phyloP scores from a whole-genome alignment of 2,888 invertebrate species.

The Melangyna quadrimaculata region DNA sequence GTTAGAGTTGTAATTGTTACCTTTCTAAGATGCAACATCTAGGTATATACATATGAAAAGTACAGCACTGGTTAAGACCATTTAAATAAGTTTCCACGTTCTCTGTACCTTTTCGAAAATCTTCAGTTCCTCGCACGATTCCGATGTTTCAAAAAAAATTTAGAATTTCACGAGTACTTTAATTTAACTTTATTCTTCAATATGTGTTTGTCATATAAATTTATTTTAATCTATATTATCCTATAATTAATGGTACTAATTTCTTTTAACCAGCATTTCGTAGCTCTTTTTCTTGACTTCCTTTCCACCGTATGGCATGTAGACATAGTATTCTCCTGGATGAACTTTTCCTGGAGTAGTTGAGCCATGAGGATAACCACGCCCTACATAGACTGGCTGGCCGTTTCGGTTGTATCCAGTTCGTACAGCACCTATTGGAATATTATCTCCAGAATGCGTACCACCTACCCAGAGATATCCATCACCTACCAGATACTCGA shows the following conservation, averaged over 20 bases:
- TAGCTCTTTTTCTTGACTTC: slow-evolving; percentile 80
- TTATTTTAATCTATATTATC: too few species aligned
- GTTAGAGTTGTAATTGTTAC: too few species aligned
- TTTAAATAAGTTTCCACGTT: too few species aligned
- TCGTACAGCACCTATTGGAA: slow-evolving; percentile 83
- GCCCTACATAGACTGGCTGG: slow-evolving; percentile 83
- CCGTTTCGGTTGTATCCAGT: slow-evolving; percentile 80
- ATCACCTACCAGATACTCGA: slow-evolving; percentile 83
- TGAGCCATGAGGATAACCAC: slow-evolving; percentile 83
- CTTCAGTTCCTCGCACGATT: too few species aligned
- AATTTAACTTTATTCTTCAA: too few species aligned
- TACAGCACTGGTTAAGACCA: too few species aligned
- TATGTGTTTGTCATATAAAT: too few species aligned
- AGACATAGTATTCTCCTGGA: slow-evolving; percentile 81
- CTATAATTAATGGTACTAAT: not conserved
- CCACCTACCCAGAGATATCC: slow-evolving; percentile 82
- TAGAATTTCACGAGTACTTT: too few species aligned
- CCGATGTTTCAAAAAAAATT: too few species aligned
- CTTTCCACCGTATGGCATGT: slow-evolving; percentile 81
- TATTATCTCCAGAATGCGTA: slow-evolving; percentile 74
- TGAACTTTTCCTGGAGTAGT: slow-evolving; percentile 84
- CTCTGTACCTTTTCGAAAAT: too few species aligned
- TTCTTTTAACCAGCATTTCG: slow-evolving; percentile 77
- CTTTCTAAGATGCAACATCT: too few species aligned
- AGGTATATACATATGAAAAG: too few species aligned